phyloP scores from a whole-genome alignment of 2,888 invertebrate species.

The Rhagophthalmus giganteus region DNA sequence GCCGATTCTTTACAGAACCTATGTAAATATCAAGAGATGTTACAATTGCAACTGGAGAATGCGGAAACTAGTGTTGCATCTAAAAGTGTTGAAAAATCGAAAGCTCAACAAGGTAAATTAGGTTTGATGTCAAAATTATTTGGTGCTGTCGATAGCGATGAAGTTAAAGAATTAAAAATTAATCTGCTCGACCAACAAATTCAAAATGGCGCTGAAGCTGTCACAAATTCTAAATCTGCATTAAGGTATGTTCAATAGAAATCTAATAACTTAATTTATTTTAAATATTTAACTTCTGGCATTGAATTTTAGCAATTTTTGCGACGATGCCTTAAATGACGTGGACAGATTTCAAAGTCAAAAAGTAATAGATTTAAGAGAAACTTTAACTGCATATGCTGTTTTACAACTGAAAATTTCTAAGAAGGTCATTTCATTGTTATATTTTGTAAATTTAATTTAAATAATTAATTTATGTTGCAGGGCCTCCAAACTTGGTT shows the following conservation, averaged over 20 bases:
- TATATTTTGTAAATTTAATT: constrained; percentile 25
- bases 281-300: constrained; percentile 5
- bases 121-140: constrained; percentile 74
- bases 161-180: constrained; percentile 71
- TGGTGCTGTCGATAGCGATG: constrained; percentile 76
- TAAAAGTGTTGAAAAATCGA: constrained; percentile 61
- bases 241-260: constrained; percentile 59
- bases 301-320: constrained; percentile 64
- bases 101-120: constrained; percentile 68
- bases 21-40: constrained; percentile 72
- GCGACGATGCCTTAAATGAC: constrained; percentile 66
- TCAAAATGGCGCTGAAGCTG: constrained; percentile 61
- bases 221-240: constrained; percentile 62
- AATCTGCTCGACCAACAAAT: constrained; percentile 70
- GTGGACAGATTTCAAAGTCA: constrained; percentile 74
- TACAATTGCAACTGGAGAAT: constrained; percentile 72
- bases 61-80: constrained; percentile 62
- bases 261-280: neutral
- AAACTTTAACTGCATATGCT: constrained; percentile 70
- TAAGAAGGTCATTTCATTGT: no score
- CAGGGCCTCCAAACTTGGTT: constrained; percentile 78
- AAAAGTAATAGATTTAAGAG: constrained; percentile 71
- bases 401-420: constrained; percentile 73
- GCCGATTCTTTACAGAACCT: constrained; percentile 74
- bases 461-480: constrained; percentile 38